Evolutionary conservation across 2,113 vertebrate species (phyloP).

Genomic region (Dromiciops gliroides): DNA sequence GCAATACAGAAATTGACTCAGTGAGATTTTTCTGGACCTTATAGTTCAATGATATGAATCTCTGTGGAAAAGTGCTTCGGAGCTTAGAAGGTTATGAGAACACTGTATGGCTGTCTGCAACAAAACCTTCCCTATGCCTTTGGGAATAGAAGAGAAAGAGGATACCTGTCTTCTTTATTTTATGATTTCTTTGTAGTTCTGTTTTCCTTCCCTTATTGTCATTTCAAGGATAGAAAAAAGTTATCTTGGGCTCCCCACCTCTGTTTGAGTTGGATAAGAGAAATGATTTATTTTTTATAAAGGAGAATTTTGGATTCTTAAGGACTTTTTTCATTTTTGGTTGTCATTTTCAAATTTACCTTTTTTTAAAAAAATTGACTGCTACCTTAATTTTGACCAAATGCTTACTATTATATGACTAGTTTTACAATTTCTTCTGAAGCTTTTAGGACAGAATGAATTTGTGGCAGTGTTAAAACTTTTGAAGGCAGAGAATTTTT

Average conservation of each 20-base stretch:
- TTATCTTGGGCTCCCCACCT: background rate
- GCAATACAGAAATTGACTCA: background rate
- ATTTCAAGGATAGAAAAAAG: constrained; percentile 11
- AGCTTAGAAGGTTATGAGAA: constrained; percentile 17
- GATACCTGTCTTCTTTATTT: background rate
- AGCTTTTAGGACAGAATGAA: background rate
- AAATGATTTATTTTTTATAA: constrained; percentile 24
- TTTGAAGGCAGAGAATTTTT: background rate
- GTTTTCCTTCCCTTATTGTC: background rate
- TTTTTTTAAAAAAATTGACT: background rate
- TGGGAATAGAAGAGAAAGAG: background rate
- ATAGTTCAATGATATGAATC: background rate
- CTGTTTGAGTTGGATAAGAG: constrained; percentile 1
- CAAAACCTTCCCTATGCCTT: constrained; percentile 7
- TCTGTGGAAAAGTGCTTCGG: constrained; percentile 18
- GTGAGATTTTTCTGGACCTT: constrained; percentile 18
- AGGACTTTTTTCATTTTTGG: background rate
- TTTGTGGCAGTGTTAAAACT: background rate
- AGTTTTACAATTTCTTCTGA: background rate
- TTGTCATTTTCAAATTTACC: background rate
- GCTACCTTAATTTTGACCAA: background rate
- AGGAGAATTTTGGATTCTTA: constrained; percentile 24
- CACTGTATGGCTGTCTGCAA: background rate
- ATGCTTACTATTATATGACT: background rate
- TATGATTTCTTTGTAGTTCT: constrained; percentile 18